Base-by-base conservation (phyloP, 2,113 vertebrate species). In the Nipponia nippon region DNA sequence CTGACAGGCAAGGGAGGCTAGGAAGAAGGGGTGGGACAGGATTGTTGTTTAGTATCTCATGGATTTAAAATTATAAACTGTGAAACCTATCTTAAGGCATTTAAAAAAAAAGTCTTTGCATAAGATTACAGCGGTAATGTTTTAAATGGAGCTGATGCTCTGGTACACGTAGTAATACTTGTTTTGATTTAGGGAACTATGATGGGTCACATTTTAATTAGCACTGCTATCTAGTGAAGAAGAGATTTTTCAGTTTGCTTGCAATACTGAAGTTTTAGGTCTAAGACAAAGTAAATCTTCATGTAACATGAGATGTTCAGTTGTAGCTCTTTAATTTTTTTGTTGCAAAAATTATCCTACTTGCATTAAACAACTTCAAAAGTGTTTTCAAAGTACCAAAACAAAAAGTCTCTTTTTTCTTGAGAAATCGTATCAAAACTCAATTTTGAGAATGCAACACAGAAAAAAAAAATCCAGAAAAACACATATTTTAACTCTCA, bases 171-270 rank as follows among this genome's bases (percentile, higher is more conserved):
- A 59, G 5, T 15, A 77, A 29, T 25, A 84, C 5, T 89, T 78
- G 6, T 23, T 83, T 78, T 67, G 40, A 84, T 87, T 40, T 53
- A 93, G 36, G 56, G 46, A 77, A 76, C 62, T 67, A 21, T 19
- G 10, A 91, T 21, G 20, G 44, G 10, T 58, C 4, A 36, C 46
- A 22, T 65, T 93, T 90, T 90, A 72, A 69, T 71, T 69, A 58
- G 36, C 70, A 83, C 10, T 44, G 55, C 36, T 89, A 49, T 16
- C 49, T 52, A 89, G 13, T 17, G 11, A 90, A 36, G 34, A 89
- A 89, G 16, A 69, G 21, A 72, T 82, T 95, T 95, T 84, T 87
- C 87, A 69, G 25, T 87, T 91, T 87, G 59, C 47, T 95, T 93
- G 44, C 52, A 82, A 50, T 80, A 85, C 17, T 76, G 8, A 79